Evolutionary conservation across 2,888 invertebrate species (phyloP), one percentile per base, ranked within the genome.

Genomic region (Caradrina clavipalpis): DNA sequence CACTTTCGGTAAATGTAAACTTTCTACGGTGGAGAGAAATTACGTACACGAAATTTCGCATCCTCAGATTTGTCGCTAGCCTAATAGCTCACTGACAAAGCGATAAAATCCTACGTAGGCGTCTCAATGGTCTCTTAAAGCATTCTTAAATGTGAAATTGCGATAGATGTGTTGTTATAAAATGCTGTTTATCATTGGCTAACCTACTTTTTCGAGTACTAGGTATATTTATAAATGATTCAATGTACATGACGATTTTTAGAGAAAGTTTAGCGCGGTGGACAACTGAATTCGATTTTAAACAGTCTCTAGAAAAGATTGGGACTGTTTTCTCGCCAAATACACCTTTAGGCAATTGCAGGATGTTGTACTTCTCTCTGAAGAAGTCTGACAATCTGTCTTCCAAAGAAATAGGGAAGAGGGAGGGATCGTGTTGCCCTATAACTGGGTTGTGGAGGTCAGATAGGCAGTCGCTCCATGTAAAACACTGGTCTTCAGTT

Each of bases 101-200:
- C 61, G n/a, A 71, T 78, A 63, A 66, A 69, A 62, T 13, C 8
- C 51, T 53, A 51, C 54, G 78, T 71, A 59, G 68, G 68, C 26
- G 71, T 21, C 39, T 42, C 22, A 80, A 69, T 59, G 15, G 35
- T 26, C 42, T 49, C 49, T 21, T 50, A 31, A 0, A 49, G 35
- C 54, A 49, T 47, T 62, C 21, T 59, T 54, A 21, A 64, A 64
- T 57, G 31, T 57, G 42, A 49, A 69, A 62, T 62, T 39, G 19
- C 54, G 35, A 55, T 39, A 26, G 26, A 47, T 58, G 22, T 75
- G 50, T 69, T 54, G 56, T 55, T 50, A n/a, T 55, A 47, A 75
- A 67, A 60, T 47, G 45, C 26, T 31, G 17, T 61, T 58, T 66
- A 39, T 60, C 26, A 51, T 67, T 66, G n/a, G 17, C 1, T 58